phyloP scores from a whole-genome alignment of 1,140 invertebrate genomes.

The Diorhabda carinulata region DNA sequence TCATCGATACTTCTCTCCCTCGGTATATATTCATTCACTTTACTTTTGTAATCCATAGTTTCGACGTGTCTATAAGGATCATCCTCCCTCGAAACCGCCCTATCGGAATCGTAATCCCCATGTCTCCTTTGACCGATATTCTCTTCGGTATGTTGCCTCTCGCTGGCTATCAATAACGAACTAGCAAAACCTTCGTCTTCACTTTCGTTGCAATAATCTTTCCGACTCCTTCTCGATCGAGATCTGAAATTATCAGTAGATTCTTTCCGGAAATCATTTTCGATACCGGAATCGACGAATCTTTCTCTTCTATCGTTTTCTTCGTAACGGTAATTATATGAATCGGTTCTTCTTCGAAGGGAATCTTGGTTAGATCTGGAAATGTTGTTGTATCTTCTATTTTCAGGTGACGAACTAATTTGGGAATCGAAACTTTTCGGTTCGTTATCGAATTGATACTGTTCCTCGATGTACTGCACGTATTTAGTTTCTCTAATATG shows the following conservation, averaged over 20 bases:
- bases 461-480: conserved; percentile 49
- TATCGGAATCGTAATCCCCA: conserved; percentile 46
- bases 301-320: conserved; percentile 53
- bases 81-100: conserved; percentile 30
- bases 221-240: conserved; percentile 22
- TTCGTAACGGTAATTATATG: conserved; percentile 49
- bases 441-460: conserved; percentile 54
- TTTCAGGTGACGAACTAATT: conserved; percentile 57
- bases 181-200: conserved; percentile 64
- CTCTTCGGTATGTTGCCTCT: conserved; percentile 62
- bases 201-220: conserved; percentile 50
- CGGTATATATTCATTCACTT: conserved; percentile 53
- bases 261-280: conserved; percentile 71
- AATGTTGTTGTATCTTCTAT: conserved; percentile 53
- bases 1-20: conserved; percentile 60
- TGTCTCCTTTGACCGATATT: conserved; percentile 50
- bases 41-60: conserved; percentile 43
- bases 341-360: conserved; percentile 45
- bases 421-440: conserved; percentile 62
- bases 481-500: conserved; percentile 55
- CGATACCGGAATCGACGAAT: conserved; percentile 71
- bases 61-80: conserved; percentile 36
- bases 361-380: conserved; percentile 48
- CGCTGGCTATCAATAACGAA: conserved; percentile 61
- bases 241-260: conserved; percentile 52